These are phyloP conservation scores for Scaptomyza graminum DNA, from an alignment of 1,140 invertebrate species.

Conservation along the genomic window DNA sequence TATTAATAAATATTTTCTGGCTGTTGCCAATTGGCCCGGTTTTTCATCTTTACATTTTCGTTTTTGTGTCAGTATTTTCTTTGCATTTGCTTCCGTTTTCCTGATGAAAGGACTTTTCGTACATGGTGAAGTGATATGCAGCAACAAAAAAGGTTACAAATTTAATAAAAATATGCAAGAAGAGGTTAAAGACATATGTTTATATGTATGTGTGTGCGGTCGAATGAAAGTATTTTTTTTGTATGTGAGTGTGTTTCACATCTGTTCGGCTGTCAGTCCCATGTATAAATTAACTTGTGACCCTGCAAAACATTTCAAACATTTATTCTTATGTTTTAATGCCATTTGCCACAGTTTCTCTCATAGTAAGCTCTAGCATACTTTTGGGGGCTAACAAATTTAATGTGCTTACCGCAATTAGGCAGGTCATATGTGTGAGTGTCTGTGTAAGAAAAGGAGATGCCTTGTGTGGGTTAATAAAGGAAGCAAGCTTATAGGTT, in stretches of 20 bases:
- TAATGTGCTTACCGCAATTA: conserved; percentile 45
- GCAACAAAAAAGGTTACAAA: conserved; percentile 32
- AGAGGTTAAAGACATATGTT: conserved; percentile 20
- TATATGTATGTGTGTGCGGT: conserved; percentile 23
- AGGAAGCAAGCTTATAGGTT: conserved; percentile 38
- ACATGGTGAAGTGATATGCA: conserved; percentile 2
- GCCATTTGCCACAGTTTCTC: conserved; percentile 29
- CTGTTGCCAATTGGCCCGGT: conserved; percentile 78
- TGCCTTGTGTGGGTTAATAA: conserved; percentile 5
- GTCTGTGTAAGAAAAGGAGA: conserved; percentile 2
- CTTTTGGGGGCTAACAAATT: conserved; percentile 25
- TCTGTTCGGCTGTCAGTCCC: conserved; percentile 47
- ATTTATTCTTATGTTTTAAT: conserved; percentile 73
- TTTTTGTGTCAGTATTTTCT: conserved; percentile 44
- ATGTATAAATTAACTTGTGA: conserved; percentile 74
- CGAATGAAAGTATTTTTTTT: conserved; percentile 2
- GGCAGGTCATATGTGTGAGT: conserved; percentile 31
- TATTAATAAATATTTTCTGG: conserved; percentile 78
- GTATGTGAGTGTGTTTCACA: conserved; percentile 12
- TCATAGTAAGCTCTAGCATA: conserved; percentile 36
- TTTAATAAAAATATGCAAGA: conserved; percentile 50
- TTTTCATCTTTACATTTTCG: conserved; percentile 22
- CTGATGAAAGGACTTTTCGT: conserved; percentile 38
- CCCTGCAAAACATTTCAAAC: conserved; percentile 62
- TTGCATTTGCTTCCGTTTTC: conserved; percentile 56